Conservation (phyloP, 2,113 vertebrate genomes). For the Dascyllus trimaculatus region DNA sequence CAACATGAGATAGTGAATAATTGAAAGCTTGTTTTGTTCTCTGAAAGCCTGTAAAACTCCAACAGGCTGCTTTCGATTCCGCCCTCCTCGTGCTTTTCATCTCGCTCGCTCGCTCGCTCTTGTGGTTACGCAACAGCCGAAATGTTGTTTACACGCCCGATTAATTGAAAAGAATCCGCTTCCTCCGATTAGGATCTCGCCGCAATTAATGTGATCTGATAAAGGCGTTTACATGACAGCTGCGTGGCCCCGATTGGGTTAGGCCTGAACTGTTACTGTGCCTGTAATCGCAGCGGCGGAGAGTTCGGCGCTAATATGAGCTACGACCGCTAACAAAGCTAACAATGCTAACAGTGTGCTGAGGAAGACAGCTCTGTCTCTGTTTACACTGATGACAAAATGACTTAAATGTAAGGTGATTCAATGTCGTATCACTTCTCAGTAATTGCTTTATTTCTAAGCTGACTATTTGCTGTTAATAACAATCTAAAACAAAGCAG, state of each 20-base stretch:
- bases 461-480: too few relatives aligned
- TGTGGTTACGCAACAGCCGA: slow-evolving; percentile 1
- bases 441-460: too few relatives aligned
- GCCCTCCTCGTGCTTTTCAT: neutral
- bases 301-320: slow-evolving; percentile 3
- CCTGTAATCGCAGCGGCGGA: slow-evolving; percentile 3
- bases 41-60: neutral
- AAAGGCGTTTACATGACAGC: slow-evolving; percentile 35
- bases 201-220: slow-evolving; percentile 44
- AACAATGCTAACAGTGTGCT: neutral
- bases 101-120: neutral
- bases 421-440: too few relatives aligned
- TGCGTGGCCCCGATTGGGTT: slow-evolving; percentile 29
- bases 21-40: neutral
- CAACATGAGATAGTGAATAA: neutral
- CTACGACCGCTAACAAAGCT: neutral
- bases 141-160: neutral
- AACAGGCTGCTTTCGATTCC: neutral
- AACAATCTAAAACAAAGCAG: too few relatives aligned
- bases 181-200: slow-evolving; percentile 38
- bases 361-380: neutral
- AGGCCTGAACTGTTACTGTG: slow-evolving; percentile 12
- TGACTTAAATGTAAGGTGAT: too few relatives aligned
- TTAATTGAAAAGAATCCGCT: slow-evolving; percentile 28
- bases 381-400: too few relatives aligned